Evolutionary conservation across 2,113 vertebrate genomes (phyloP).

Genomic region (Capreolus pygargus): DNA sequence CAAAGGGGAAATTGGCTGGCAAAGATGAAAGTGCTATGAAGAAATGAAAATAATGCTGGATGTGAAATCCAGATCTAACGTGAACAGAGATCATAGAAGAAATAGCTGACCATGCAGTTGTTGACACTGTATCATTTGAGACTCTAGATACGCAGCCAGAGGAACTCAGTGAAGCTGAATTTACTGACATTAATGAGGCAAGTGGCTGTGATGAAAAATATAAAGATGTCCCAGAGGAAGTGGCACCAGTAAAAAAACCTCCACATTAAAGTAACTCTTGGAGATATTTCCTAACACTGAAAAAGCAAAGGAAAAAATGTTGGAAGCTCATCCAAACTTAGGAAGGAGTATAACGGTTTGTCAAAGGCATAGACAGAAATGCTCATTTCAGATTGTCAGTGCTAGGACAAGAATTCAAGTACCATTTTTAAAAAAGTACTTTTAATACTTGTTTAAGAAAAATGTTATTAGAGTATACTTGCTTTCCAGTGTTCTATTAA

Average conservation of each 20-base stretch:
- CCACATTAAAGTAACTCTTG: background rate
- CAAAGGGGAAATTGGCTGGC: background rate
- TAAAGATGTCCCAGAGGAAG: background rate
- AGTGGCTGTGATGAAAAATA: background rate
- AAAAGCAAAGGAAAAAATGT: background rate
- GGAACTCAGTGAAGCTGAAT: background rate
- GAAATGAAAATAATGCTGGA: background rate
- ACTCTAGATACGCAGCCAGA: background rate
- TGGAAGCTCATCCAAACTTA: background rate
- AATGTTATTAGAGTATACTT: accelerated
- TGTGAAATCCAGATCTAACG: background rate
- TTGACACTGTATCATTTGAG: background rate
- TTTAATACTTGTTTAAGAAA: background rate
- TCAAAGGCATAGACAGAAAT: background rate
- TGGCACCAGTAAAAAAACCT: background rate
- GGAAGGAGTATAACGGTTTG: background rate
- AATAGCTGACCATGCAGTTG: background rate
- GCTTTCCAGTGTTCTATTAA: background rate
- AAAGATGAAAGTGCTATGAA: background rate
- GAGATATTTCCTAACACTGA: background rate
- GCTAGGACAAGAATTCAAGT: background rate
- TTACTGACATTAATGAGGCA: background rate
- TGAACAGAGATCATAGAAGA: background rate
- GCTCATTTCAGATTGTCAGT: background rate
- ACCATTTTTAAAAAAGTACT: background rate